Base-by-base conservation (phyloP, 1,140 invertebrate genomes). In the Metopolophium dirhodum region DNA sequence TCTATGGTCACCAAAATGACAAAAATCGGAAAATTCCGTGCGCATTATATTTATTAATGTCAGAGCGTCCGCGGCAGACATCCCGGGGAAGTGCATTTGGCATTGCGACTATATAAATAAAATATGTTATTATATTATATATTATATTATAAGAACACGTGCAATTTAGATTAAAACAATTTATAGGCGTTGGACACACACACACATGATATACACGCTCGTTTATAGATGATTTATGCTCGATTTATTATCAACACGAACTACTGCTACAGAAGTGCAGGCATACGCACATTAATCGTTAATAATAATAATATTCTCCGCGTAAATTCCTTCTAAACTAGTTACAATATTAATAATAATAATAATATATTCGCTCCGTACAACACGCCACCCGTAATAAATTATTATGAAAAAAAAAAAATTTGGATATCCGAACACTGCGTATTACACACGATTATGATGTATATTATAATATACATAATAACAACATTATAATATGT, bases 171-270 rank as follows among this genome's bases (percentile, higher is more conserved):
- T 86, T 30, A 47, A 47, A 47, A 86, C 26, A 18, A 86, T 30
- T 45, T 86, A 30, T 86, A 30, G 45, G 41, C 47, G 85, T 86
- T 47, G 26, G 23, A 45, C 3, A 30, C 23, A 45, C 8, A n/a
- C 6, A 6, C 37, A 37, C 22, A 83, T 83, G 7, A 20, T 9
- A 11, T 47, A 30, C 26, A 30, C 86, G 86, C n/a, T 88, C 47
- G 86, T 88, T 88, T 51, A 49, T 4, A n/a, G 30, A 88, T 88
- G 47, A 88, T 88, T 88, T 51, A 88, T 51, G 47, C 18, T n/a
- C n/a, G 30, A 88, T 51, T 88, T 51, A 45, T 87, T 49, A 87
- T 87, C 30, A 37, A 49, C 86, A 37, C 35, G 30, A 22, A 54
- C 51, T 54, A 54, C 51, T 54, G 22, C 20, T 14, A 18, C 41